Evolutionary conservation across 2,888 invertebrate species (phyloP).

Genomic region (Apodemia mormo): DNA sequence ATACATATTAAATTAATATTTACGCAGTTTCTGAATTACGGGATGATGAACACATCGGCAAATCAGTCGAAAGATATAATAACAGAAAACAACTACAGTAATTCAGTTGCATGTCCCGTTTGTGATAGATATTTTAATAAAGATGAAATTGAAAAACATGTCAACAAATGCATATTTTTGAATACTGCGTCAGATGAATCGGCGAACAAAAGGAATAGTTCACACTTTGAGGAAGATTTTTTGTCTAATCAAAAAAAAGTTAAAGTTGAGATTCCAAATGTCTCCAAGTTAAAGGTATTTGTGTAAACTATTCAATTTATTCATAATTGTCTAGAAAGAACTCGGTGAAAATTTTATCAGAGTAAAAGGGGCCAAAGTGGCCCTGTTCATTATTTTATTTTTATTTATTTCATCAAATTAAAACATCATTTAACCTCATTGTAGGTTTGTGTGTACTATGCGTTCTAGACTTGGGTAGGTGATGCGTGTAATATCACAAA

Average conservation of each 20-base stretch:
- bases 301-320: background rate
- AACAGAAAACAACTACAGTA: constrained; percentile 3
- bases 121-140: constrained; percentile 81
- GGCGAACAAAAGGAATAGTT: constrained; percentile 51
- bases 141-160: constrained; percentile 83
- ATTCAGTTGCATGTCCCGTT: constrained; percentile 81
- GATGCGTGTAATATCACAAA: too few species aligned
- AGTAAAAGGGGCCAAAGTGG: too few species aligned
- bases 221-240: constrained; percentile 42
- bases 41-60: constrained; percentile 12
- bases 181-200: constrained; percentile 53
- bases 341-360: too few species aligned
- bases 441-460: too few species aligned
- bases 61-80: background rate
- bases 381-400: too few species aligned
- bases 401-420: too few species aligned
- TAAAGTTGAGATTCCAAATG: constrained; percentile 42
- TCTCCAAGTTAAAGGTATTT: constrained; percentile 25
- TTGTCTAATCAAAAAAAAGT: constrained; percentile 51
- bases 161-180: constrained; percentile 86
- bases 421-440: too few species aligned
- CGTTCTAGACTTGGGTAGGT: too few species aligned
- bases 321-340: too few species aligned
- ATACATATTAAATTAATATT: background rate
- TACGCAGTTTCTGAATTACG: background rate